These are phyloP conservation scores for Pollenia griseotomentosa DNA, from an alignment of 2,888 invertebrate genomes.

Conservation along the genomic window DNA sequence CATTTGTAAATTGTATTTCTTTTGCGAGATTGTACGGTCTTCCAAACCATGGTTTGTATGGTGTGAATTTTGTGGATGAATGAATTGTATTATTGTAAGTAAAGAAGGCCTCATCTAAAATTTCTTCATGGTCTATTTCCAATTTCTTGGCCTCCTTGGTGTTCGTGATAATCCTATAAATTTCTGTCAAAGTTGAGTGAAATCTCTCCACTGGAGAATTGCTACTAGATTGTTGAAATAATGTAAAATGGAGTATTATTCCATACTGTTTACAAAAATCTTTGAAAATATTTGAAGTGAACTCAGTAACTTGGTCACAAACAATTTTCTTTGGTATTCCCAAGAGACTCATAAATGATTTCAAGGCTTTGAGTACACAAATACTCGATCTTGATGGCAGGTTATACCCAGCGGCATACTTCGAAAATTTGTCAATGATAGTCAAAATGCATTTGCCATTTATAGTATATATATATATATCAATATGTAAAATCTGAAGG, in stretches of 20 bases:
- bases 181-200: conserved; percentile 37
- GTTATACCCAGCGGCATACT: conserved; percentile 50
- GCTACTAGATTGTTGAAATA: conserved; percentile 57
- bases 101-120: conserved; percentile 12
- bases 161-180: not conserved
- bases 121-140: conserved; percentile 23
- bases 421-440: conserved; percentile 47
- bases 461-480: not conserved
- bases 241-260: conserved; percentile 49
- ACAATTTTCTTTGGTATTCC: not conserved
- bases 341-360: conserved; percentile 47
- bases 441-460: conserved; percentile 58
- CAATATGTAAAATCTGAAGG: too few species aligned
- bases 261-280: conserved; percentile 5
- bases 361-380: conserved; percentile 52
- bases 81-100: conserved; percentile 41
- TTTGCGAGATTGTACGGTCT: too few species aligned
- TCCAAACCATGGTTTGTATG: conserved; percentile 2
- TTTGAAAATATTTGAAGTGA: too few species aligned
- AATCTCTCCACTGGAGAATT: conserved; percentile 44
- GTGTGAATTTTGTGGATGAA: conserved; percentile 23
- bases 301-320: too few species aligned
- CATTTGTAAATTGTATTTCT: not conserved
- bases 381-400: conserved; percentile 55
- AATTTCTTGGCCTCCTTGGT: not conserved